Conservation (phyloP, 2,888 invertebrate genomes). For the Mechanitis mazaeus region DNA sequence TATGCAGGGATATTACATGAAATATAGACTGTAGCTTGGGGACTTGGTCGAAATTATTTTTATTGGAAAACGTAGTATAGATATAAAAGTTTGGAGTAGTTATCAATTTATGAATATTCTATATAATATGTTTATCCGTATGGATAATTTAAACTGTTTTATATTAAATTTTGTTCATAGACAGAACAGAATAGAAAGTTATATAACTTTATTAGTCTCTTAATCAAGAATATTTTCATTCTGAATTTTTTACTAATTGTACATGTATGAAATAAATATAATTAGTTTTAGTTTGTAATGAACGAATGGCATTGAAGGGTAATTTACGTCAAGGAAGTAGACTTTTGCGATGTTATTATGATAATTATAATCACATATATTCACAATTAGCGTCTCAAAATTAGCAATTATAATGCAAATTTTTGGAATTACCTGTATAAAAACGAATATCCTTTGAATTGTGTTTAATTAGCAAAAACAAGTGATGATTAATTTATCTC, state of each 20-base stretch:
- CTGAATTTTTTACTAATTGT: too few species aligned
- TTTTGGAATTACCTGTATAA: slow-evolving; percentile 9
- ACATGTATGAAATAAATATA: too few species aligned
- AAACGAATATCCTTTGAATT: slow-evolving; percentile 17
- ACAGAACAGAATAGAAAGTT: too few species aligned
- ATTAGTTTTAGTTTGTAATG: too few species aligned
- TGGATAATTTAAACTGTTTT: background rate
- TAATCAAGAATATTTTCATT: too few species aligned
- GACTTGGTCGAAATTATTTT: slow-evolving; percentile 35
- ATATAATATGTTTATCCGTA: background rate
- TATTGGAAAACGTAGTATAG: slow-evolving; percentile 24
- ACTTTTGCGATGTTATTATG: background rate
- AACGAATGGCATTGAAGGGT: too few species aligned
- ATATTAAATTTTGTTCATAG: too few species aligned
- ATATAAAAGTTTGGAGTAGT: background rate
- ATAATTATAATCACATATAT: background rate
- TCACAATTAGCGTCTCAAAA: background rate
- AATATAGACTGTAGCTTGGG: slow-evolving; percentile 41
- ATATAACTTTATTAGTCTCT: too few species aligned
- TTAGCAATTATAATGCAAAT: slow-evolving; percentile 8
- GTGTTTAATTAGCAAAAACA: slow-evolving; percentile 19
- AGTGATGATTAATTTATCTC: slow-evolving; percentile 14
- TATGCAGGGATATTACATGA: slow-evolving; percentile 45
- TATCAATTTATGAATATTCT: background rate
- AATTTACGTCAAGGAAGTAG: too few species aligned